Conservation (phyloP, 1,140 invertebrate species). For the Dysdera silvatica region DNA sequence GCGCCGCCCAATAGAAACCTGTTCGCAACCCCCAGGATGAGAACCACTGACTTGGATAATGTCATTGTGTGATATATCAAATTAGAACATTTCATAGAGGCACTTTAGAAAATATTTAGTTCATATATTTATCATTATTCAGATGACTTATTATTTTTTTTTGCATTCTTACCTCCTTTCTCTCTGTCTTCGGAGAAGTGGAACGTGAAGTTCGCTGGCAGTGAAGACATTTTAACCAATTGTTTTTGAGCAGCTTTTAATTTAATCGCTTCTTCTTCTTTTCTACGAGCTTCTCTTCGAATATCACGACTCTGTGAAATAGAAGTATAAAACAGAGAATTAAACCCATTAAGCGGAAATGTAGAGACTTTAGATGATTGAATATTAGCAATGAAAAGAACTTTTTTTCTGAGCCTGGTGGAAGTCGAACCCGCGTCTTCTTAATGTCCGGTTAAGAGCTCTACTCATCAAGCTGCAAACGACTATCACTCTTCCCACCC, state of each 20-base stretch:
- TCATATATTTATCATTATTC: too few relatives aligned
- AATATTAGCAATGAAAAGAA: neutral
- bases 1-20: too few relatives aligned
- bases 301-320: conserved; percentile 11
- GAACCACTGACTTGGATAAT: too few relatives aligned
- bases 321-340: neutral
- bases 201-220: conserved; percentile 55
- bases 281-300: conserved; percentile 12
- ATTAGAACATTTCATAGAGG: too few relatives aligned
- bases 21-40: too few relatives aligned
- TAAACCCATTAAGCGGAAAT: neutral
- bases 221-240: conserved; percentile 52
- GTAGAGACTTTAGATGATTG: neutral
- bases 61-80: too few relatives aligned
- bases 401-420: neutral
- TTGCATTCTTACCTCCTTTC: too few relatives aligned
- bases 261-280: conserved; percentile 11
- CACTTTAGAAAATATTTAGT: too few relatives aligned
- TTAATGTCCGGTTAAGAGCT: too few relatives aligned
- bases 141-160: too few relatives aligned
- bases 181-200: conserved; percentile 23
- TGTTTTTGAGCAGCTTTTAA: conserved; percentile 32
- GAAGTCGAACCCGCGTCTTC: neutral
- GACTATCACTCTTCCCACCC: too few relatives aligned
- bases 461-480: too few relatives aligned